Evolutionary conservation across 1,140 invertebrate genomes (phyloP).

Genomic region (Drosophila nannoptera): DNA sequence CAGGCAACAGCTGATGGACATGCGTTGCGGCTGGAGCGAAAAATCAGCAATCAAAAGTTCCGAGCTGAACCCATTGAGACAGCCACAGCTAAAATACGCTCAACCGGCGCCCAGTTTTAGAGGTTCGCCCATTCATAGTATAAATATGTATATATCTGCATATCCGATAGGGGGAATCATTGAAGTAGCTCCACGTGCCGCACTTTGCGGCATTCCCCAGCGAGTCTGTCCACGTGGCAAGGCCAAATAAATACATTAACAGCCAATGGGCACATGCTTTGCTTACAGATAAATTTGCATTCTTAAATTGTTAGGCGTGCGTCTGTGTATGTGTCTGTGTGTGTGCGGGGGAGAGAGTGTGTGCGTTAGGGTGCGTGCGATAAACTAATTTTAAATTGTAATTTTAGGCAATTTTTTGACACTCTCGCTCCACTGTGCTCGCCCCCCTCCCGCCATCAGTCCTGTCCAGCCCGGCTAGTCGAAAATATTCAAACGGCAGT

Average conservation of each 20-base stretch:
- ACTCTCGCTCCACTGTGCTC: constrained; percentile 20
- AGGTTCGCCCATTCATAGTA: neutral
- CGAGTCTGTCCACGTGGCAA: constrained; percentile 14
- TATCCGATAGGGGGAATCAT: neutral
- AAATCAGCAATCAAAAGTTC: constrained; percentile 40
- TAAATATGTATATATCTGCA: neutral
- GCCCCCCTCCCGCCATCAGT: too few species aligned
- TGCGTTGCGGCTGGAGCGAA: constrained; percentile 40
- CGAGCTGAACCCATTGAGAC: constrained; percentile 33
- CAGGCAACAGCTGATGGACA: constrained; percentile 39
- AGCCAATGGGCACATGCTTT: constrained; percentile 49
- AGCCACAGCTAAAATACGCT: neutral
- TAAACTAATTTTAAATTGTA: constrained; percentile 13
- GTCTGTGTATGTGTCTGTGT: neutral
- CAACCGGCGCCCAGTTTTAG: neutral
- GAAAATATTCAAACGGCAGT: constrained; percentile 5
- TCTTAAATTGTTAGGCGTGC: constrained; percentile 36
- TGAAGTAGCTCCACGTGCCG: constrained; percentile 27
- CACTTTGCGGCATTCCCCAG: neutral
- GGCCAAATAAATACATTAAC: constrained; percentile 35
- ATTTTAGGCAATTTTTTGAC: constrained; percentile 3
- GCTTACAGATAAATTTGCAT: constrained; percentile 64
- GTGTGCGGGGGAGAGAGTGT: neutral
- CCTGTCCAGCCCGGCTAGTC: too few species aligned
- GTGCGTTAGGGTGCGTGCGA: neutral